Conservation (phyloP, 2,888 invertebrate genomes). For the Gastrophysa polygoni region DNA sequence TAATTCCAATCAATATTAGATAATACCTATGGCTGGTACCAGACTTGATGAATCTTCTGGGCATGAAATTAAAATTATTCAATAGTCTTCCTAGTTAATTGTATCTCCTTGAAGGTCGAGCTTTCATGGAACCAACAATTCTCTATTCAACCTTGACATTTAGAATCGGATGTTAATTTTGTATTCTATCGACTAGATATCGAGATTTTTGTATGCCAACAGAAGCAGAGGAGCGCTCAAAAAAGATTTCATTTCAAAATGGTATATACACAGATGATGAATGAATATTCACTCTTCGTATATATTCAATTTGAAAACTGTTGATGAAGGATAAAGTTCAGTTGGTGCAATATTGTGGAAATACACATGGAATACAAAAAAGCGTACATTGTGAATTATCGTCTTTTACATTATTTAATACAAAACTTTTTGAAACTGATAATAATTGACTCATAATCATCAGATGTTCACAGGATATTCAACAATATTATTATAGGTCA, state of each 20-base stretch:
- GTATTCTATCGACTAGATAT: background rate
- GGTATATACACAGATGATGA: no score
- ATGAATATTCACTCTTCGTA: no score
- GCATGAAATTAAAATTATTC: background rate
- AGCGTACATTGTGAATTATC: no score
- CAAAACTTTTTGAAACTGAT: no score
- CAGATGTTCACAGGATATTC: background rate
- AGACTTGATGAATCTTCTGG: background rate
- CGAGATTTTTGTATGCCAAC: background rate
- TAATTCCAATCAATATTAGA: background rate
- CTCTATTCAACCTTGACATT: constrained; percentile 4
- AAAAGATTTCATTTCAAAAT: no score
- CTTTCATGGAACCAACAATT: background rate
- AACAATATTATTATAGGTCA: background rate
- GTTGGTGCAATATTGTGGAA: no score
- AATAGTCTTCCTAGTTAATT: background rate
- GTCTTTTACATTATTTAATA: no score
- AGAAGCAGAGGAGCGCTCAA: no score
- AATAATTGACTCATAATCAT: no score
- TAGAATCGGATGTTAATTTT: background rate
- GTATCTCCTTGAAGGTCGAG: background rate
- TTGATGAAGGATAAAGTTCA: no score
- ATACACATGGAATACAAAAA: no score
- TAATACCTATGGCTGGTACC: background rate
- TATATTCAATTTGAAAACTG: no score